A percentile compares a stretch with the other conserved stretches of the same genome.
Evolutionary conservation across 2,113 vertebrate genomes (phyloP).

Genomic region (Bombycilla garrulus): DNA sequence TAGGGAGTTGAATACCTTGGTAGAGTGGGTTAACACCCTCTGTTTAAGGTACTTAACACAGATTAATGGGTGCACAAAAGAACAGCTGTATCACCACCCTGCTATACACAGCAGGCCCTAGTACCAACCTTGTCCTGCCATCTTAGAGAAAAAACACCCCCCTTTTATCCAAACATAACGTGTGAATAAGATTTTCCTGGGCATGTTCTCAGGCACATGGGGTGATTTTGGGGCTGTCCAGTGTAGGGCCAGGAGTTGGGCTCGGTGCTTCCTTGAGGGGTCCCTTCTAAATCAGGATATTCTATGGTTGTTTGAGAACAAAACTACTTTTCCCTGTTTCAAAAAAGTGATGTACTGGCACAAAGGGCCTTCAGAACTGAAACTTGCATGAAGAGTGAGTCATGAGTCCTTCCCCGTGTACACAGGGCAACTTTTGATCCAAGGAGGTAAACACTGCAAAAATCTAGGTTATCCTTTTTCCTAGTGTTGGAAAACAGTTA

Average conservation of each 20-base stretch:
- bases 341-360: not conserved
- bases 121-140: not conserved
- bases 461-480: not conserved
- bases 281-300: not conserved
- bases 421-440: not conserved
- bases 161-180: fast-evolving
- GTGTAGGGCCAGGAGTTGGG: not conserved
- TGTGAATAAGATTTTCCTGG: not conserved
- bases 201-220: not conserved
- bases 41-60: not conserved
- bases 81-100: not conserved
- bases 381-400: not conserved
- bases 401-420: not conserved
- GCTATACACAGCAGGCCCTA: not conserved
- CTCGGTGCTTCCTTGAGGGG: not conserved
- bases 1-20: not conserved
- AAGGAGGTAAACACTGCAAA: not conserved
- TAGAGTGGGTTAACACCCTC: not conserved
- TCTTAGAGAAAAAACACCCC: too few species aligned
- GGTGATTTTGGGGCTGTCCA: not conserved
- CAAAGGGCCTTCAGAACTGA: not conserved
- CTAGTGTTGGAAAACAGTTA: not conserved
- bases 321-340: not conserved
- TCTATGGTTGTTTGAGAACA: not conserved
- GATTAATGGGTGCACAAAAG: not conserved